These are phyloP conservation scores for Melanotaenia nigrans DNA, from an alignment of 2,797 vertebrate genomes.

Conservation along the genomic window DNA sequence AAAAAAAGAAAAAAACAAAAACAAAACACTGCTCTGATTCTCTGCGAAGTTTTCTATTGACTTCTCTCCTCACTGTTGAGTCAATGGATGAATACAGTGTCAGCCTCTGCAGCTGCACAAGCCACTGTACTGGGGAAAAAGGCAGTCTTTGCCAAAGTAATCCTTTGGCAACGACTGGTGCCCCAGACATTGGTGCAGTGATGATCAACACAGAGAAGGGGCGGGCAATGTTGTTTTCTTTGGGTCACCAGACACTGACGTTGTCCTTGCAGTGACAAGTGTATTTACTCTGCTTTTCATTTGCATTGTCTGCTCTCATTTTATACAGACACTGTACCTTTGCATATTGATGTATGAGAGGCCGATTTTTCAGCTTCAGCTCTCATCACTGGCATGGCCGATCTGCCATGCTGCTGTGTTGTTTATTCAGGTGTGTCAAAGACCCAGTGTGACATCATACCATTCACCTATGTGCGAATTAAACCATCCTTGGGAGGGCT, in stretches of 20 bases:
- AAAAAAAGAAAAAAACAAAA: neutral
- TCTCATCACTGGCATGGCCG: slow-evolving; percentile 33
- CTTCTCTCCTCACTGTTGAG: slow-evolving; percentile 52
- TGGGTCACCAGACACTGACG: slow-evolving; percentile 70
- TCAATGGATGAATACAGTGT: slow-evolving; percentile 72
- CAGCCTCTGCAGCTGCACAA: slow-evolving; percentile 73
- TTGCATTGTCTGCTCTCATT: slow-evolving; percentile 22
- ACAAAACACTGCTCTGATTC: slow-evolving; percentile 40
- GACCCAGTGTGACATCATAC: slow-evolving; percentile 68
- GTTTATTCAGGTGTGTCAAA: slow-evolving; percentile 71
- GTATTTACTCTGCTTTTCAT: slow-evolving; percentile 44
- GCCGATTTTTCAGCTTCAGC: slow-evolving; percentile 29
- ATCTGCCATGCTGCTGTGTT: slow-evolving; percentile 40
- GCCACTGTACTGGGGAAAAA: slow-evolving; percentile 61
- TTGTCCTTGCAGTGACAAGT: slow-evolving; percentile 60
- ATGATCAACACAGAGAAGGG: slow-evolving; percentile 61
- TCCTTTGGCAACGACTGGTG: slow-evolving; percentile 74
- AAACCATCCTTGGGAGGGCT: slow-evolving; percentile 54
- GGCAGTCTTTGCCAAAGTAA: slow-evolving; percentile 71
- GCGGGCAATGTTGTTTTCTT: slow-evolving; percentile 65
- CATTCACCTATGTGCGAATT: slow-evolving; percentile 69
- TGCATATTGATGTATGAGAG: slow-evolving; percentile 12
- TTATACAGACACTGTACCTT: slow-evolving; percentile 21
- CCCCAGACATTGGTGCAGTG: slow-evolving; percentile 68
- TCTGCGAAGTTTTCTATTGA: slow-evolving; percentile 56